Evolutionary conservation across 2,888 invertebrate genomes (phyloP).

Genomic region (Oxyteleia sp.): DNA sequence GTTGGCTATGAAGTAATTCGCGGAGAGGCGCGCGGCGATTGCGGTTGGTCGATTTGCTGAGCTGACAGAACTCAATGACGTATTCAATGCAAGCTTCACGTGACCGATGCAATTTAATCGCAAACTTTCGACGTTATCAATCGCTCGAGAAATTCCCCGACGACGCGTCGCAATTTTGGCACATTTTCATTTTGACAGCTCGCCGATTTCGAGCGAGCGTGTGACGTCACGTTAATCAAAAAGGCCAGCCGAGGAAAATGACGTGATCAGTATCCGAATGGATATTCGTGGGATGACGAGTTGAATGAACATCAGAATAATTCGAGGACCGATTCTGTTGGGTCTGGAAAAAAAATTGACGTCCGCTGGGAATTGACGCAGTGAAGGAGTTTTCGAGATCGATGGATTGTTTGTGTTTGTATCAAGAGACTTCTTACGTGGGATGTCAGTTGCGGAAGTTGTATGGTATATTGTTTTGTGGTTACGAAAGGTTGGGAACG

Average conservation of each 20-base stretch:
- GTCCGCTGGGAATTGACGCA: not conserved
- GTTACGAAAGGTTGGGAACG: too few relatives aligned
- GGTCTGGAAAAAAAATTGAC: not conserved
- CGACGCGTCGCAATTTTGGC: not conserved
- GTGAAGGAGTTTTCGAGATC: not conserved
- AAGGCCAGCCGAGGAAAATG: too few relatives aligned
- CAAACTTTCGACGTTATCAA: slow-evolving; percentile 31
- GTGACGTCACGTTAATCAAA: slow-evolving; percentile 18
- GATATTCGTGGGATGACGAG: not conserved
- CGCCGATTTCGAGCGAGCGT: not conserved
- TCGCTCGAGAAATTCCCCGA: slow-evolving; percentile 3
- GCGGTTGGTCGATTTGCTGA: slow-evolving; percentile 47
- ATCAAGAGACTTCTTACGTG: slow-evolving; percentile 9
- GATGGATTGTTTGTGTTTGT: slow-evolving; percentile 5
- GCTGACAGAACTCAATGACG: slow-evolving; percentile 57
- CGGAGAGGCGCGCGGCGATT: too few relatives aligned
- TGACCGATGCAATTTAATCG: slow-evolving; percentile 47
- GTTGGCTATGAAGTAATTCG: too few relatives aligned
- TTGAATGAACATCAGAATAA: not conserved
- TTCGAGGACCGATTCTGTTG: not conserved
- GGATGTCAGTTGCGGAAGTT: slow-evolving; percentile 18
- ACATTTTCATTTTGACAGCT: not conserved
- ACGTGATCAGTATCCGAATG: too few relatives aligned
- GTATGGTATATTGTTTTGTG: slow-evolving; percentile 2
- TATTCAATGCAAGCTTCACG: slow-evolving; percentile 37